Evolutionary conservation across 2,888 invertebrate species (phyloP), one percentile per base, ranked within the genome.

Genomic region (Cephus pygmeus): DNA sequence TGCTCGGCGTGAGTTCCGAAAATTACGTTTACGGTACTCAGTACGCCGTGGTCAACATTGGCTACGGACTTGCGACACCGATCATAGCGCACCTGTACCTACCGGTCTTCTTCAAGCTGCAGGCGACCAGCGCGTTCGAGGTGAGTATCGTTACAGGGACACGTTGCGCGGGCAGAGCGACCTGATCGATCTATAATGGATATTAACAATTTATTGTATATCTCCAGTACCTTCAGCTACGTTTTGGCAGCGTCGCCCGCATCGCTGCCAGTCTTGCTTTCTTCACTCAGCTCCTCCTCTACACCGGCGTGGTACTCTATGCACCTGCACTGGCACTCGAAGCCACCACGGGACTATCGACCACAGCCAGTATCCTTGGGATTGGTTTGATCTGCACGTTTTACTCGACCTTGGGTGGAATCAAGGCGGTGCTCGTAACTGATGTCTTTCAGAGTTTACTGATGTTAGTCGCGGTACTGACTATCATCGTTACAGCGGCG

Each of bases 301-400:
- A 97, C 87, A 97, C 96, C 94, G 96, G 98, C 0, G 96, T 98
- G 84, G 98, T 98, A 31, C 91, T 98, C 12, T 98, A 97, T 91
- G 98, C 98, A 0, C 98, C 98, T 0, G 96, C 98, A 0, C 93
- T 98, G 82, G 98, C 98, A 0, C 91, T 98, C 23, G 96, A 96
- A 90, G 94, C 98, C 4, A 95, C 97, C 68, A 96, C 97, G 2
- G 96, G 96, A n/a, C 92, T 97, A 30, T 94, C 94, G 83, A 94
- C 94, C 90, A 90, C 94, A 56, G 92, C 94, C 79, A 96, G 97
- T 1, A 95, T 97, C 83, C 90, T 96, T 80, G 93, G 94, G 6
- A 95, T 96, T 80, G 96, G 93, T 11, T 87, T 95, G 77, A 96
- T 95, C 12, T 97, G 97, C 89, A 97, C 97, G 0, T 96, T 97